A percentile compares a stretch with the other conserved stretches of the same genome.
These are phyloP conservation scores for Trichomalopsis sarcophagae DNA, from an alignment of 1,140 invertebrate species.

Conservation along the genomic window DNA sequence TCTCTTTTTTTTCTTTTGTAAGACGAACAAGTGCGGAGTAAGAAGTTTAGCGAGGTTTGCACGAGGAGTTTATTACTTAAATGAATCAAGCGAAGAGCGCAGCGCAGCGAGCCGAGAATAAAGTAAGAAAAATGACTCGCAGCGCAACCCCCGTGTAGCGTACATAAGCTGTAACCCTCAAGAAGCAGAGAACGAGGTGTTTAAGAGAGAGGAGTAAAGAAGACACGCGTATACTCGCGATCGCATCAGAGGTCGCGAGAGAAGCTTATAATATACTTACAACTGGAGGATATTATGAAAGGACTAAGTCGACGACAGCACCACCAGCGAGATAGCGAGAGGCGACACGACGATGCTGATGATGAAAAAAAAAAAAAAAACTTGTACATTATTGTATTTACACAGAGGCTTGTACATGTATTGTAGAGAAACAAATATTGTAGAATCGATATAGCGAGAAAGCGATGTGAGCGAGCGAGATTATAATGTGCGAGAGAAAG, in stretches of 20 bases:
- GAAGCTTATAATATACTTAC: neutral
- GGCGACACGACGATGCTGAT: neutral
- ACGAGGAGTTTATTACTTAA: slow-evolving; percentile 31
- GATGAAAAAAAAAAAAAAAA: slow-evolving; percentile 53
- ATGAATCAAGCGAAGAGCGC: slow-evolving; percentile 14
- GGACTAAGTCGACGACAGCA: neutral
- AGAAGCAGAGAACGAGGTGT: neutral
- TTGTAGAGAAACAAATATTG: slow-evolving; percentile 59
- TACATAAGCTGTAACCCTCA: neutral
- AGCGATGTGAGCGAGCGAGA: slow-evolving; percentile 25
- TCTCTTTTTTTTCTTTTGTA: neutral
- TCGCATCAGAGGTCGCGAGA: neutral
- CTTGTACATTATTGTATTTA: slow-evolving; percentile 74
- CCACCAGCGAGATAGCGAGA: neutral
- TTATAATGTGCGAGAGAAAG: neutral
- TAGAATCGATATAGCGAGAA: slow-evolving; percentile 42
- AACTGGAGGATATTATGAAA: neutral
- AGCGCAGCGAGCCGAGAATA: neutral
- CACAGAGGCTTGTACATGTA: slow-evolving; percentile 67
- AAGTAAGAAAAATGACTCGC: neutral
- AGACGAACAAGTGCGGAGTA: neutral
- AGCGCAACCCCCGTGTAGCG: neutral
- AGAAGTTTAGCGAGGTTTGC: slow-evolving; percentile 21
- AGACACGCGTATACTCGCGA: neutral
- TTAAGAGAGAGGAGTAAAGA: neutral